Evolutionary conservation across 2,113 vertebrate genomes (phyloP).

Genomic region (mouse (Mus musculus)): DNA sequence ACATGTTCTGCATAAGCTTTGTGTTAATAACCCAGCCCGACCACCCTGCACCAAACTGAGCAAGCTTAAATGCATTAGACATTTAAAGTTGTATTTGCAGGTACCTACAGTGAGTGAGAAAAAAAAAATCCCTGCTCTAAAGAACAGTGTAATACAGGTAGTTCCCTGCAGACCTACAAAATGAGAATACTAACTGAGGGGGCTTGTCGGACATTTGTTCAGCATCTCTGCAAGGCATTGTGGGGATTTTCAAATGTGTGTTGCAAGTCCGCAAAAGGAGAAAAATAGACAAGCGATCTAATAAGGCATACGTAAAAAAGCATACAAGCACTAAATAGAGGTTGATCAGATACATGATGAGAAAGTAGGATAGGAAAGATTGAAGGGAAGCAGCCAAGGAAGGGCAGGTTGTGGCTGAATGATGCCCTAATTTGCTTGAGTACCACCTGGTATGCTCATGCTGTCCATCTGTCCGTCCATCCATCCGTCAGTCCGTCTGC

Average conservation of each 20-base stretch:
- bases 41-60: constrained; percentile 44
- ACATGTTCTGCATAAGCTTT: background rate
- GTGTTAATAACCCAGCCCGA: background rate
- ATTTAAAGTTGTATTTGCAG: constrained; percentile 19
- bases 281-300: constrained; percentile 26
- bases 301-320: background rate
- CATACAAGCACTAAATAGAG: background rate
- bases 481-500: background rate
- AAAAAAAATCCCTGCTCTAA: background rate
- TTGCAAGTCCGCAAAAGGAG: constrained; percentile 2
- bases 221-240: background rate
- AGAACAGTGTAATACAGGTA: background rate
- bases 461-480: background rate
- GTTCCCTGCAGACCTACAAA: background rate
- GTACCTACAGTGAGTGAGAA: background rate
- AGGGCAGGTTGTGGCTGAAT: background rate
- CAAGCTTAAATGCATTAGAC: background rate
- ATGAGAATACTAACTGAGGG: background rate
- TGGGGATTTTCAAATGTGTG: background rate
- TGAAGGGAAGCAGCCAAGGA: background rate
- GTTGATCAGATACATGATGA: background rate
- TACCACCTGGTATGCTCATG: no score
- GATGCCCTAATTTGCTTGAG: background rate
- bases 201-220: background rate
- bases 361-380: background rate